phyloP scores from a whole-genome alignment of 2,113 vertebrate genomes.

The Pleuronectes platessa region DNA sequence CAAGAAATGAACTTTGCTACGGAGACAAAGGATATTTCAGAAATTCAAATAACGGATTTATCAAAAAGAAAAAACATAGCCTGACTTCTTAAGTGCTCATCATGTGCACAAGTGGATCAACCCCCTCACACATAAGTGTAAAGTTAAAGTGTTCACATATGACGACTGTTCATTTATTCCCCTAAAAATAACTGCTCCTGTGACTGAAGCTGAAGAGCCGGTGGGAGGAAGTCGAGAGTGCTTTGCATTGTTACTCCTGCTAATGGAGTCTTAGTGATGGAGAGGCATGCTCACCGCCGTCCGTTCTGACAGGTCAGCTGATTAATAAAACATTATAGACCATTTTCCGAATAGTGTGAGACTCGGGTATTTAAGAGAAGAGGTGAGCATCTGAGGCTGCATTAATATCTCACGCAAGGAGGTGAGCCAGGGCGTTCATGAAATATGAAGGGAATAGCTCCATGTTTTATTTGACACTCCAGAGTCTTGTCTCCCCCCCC shows the following conservation, averaged over 20 bases:
- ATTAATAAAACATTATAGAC: constrained; percentile 66
- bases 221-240: constrained; percentile 45
- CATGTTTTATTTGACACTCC: constrained; percentile 8
- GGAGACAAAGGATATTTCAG: no score
- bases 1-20: no score
- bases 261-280: constrained; percentile 64
- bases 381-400: constrained; percentile 25
- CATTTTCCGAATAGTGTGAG: constrained; percentile 33
- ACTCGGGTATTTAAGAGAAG: constrained; percentile 31
- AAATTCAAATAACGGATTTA: no score
- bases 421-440: constrained; percentile 1
- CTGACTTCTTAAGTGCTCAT: neutral
- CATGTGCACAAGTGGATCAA: neutral
- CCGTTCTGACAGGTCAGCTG: constrained; percentile 51
- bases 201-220: constrained; percentile 1
- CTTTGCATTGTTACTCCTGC: constrained; percentile 60
- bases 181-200: neutral
- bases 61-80: no score
- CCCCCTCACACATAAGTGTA: neutral
- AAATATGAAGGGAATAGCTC: constrained; percentile 7
- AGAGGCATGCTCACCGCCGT: constrained; percentile 30
- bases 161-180: neutral
- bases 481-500: constrained; percentile 1
- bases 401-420: constrained; percentile 52
- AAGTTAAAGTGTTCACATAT: neutral